Base-by-base conservation (phyloP, 2,888 invertebrate species). In the Chrysolina americana region DNA sequence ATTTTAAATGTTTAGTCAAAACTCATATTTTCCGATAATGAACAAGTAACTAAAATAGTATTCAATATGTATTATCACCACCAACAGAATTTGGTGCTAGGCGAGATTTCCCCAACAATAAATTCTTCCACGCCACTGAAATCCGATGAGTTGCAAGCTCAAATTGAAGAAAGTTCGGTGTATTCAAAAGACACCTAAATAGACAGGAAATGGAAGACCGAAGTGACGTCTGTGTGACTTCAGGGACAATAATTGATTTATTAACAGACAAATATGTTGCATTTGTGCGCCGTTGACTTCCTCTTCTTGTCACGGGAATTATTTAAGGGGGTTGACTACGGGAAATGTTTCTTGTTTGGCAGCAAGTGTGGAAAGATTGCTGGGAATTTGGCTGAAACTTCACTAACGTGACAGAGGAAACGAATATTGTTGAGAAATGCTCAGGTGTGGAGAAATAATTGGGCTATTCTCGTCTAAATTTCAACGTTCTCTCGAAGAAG, bases 191-290 rank as follows among this genome's bases (percentile, higher is more conserved):
- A 77, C 77, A 77, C 75, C 74, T 73, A 75, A 75, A 77, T 73
- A 77, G 75, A 75, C 77, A 77, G 77, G 77, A 77, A 77, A 76
- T 72, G 77, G 72, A 62, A 71, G 68, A 72, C 64, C 41, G 64
- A 71, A 76, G 65, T 76, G 75, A 74, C 77, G 65, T 76, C 64
- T 76, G 72, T 74, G 76, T 71, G 74, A 74, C 75, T 75, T 75
- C 65, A 59, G 71, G 78, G 75, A 76, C 71, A 75, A 78, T 78
- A 76, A 78, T 78, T 76, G 78, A 78, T 78, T 78, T 78, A 78
- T 78, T 78, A 78, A 75, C 69, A 73, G 73, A 78, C 75, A 76
- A 76, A 76, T 76, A 77, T 77, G 76, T 77, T 70, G 73, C 71
- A 70, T 76, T 75, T 71, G 70, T 71, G 65, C 69, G 64, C 69